These are phyloP conservation scores for Pseudorasbora parva DNA, from an alignment of 2,113 vertebrate genomes.

Conservation along the genomic window DNA sequence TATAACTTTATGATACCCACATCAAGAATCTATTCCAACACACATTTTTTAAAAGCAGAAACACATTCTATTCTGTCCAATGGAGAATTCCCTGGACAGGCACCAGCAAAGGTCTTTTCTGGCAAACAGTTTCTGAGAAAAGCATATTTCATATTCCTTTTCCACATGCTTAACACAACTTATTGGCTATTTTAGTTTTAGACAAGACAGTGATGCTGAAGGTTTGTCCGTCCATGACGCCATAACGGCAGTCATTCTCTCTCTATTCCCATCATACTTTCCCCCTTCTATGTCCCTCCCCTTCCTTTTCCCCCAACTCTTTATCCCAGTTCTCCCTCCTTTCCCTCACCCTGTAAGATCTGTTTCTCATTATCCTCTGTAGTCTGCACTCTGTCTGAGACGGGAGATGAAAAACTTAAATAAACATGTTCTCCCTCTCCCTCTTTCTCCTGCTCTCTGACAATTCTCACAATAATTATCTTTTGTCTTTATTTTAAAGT, in stretches of 20 bases:
- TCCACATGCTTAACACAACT: conserved; percentile 11
- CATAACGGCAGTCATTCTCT: conserved; percentile 37
- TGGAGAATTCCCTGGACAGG: conserved; percentile 40
- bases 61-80: conserved; percentile 14
- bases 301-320: conserved; percentile 51
- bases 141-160: background rate
- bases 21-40: conserved; percentile 27
- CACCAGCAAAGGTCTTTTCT: background rate
- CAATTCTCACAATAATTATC: conserved; percentile 35
- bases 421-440: conserved; percentile 68
- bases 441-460: background rate
- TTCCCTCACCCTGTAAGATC: conserved; percentile 66
- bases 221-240: conserved; percentile 10
- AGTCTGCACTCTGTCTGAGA: conserved; percentile 81
- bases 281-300: conserved; percentile 47
- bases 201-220: conserved; percentile 17
- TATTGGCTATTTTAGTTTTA: conserved; percentile 1
- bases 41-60: conserved; percentile 15
- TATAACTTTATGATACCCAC: conserved; percentile 19
- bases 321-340: conserved; percentile 33
- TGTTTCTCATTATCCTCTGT: conserved; percentile 82
- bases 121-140: conserved; percentile 1
- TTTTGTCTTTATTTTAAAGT: background rate
- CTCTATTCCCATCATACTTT: conserved; percentile 50
- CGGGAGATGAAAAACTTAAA: conserved; percentile 77